Conservation (phyloP, 2,797 vertebrate genomes). For the Antennarius maculatus region DNA sequence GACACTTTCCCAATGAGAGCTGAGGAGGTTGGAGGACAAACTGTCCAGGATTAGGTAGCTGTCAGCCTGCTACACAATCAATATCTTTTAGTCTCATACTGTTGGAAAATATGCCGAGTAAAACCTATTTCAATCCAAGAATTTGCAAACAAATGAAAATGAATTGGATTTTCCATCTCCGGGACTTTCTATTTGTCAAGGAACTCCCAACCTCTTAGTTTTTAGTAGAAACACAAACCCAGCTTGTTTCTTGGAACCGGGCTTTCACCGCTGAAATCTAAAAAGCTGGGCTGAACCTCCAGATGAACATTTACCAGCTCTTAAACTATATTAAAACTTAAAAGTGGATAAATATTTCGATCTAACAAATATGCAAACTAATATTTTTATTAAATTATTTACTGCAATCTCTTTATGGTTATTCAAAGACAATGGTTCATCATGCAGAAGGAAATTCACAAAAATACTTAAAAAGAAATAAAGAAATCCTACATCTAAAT, state of each 20-base stretch:
- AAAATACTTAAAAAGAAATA: too few species aligned
- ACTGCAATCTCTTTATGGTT: too few species aligned
- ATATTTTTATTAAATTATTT: too few species aligned
- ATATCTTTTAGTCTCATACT: slow-evolving; percentile 33
- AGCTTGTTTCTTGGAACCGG: neutral
- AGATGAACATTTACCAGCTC: too few species aligned
- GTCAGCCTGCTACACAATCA: slow-evolving; percentile 40
- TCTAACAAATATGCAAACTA: too few species aligned
- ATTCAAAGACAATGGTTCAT: too few species aligned
- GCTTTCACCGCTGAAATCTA: neutral
- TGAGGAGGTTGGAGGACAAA: slow-evolving; percentile 36
- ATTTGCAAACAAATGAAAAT: slow-evolving; percentile 44
- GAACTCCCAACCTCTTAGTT: slow-evolving; percentile 16
- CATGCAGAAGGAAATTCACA: too few species aligned
- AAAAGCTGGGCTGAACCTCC: neutral
- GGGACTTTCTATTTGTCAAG: slow-evolving; percentile 47
- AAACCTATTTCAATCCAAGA: slow-evolving; percentile 32
- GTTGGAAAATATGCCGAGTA: slow-evolving; percentile 23
- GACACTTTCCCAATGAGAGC: slow-evolving; percentile 40
- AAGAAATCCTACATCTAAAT: too few species aligned
- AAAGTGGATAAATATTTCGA: neutral
- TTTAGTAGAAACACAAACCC: slow-evolving; percentile 25
- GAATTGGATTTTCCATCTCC: slow-evolving; percentile 38
- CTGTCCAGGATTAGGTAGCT: slow-evolving; percentile 31
- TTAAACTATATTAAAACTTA: neutral